Base-by-base conservation (phyloP, 1,140 invertebrate species). In the Halictus rubicundus region DNA sequence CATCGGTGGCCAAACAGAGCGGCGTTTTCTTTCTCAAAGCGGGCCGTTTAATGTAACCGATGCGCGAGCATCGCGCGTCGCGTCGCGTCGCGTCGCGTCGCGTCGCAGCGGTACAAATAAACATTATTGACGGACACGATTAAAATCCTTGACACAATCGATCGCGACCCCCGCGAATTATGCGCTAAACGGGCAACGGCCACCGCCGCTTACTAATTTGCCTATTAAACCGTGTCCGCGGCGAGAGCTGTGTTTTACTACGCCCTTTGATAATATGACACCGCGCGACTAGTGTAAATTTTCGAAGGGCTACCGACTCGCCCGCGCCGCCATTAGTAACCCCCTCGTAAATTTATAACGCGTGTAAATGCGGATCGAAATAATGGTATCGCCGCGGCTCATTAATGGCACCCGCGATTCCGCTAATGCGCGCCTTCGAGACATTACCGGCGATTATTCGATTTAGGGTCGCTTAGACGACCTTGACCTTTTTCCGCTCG, bases 341-440 rank as follows among this genome's bases (percentile, higher is more conserved):
- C 59, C 59, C 59, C n/a, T 64, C 60, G 68, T 64, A 63, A 78
- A 78, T 78, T 78, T 69, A 68, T 49, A 71, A 78, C 42, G 39
- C 46, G 32, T 77, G 74, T 60, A 77, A 68, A 49, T 60, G 64
- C 52, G 57, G 49, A 54, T 23, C 32, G 76, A 72, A 78, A 71
- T 78, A 78, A 78, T 65, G 76, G 60, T 72, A 72, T 78, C 76
- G 68, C 59, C 59, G 68, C 32, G 54, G 25, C 69, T 52, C 68
- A 49, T 72, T 78, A 77, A 70, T 46, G 42, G 66, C 72, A 72
- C 54, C 32, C 68, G 68, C 66, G 68, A 64, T 69, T 46, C 61
- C 21, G 5, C 2, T 21, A 14, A 49, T 10, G n/a, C 37, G 3
- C 21, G 12, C 21, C 2, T 27, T 37, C 42, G 42, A 42, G 39